Base-by-base conservation (phyloP, 2,113 vertebrate species). In the Dolichotis patagonum region DNA sequence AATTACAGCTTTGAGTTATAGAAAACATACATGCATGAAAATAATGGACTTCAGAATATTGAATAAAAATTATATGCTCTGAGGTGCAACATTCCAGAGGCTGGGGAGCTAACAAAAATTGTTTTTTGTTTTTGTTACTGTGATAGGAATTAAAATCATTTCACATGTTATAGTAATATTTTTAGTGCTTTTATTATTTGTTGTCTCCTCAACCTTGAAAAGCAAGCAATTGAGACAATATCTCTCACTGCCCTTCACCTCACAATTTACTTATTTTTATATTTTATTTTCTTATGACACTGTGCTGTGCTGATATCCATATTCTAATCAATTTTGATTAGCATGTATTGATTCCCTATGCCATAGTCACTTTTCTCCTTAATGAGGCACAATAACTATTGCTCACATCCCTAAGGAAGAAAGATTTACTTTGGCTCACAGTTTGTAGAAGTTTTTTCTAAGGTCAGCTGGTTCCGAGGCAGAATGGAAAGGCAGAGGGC, bases 1-100 rank as follows among this genome's bases (percentile, higher is more conserved):
- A 96, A 92, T 90, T 49, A 5, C 28, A 60, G 1, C 46, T 81
- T 88, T 97, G 49, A 85, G 43, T 85, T 75, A 85, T 43, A 82
- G n/a, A 93, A 90, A 17, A 19, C 12, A 85, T 69, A 49, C 5
- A 62, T 46, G 35, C 43, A 35, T 62, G 88, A 67, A n/a, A 35
- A 10, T 26, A 35, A 93, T n/a, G 3, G 4, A 26, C 2, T 82
- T 93, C 62, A 46, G 1, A 78, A 83, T 62, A 54, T 17, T 56
- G 17, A 93, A 78, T 2, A 28, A 88, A 91, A 90, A 85, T 43
- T 41, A 81, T 28, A 22, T 1, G 60, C 49, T 52, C 5, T 89
- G 63, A 35, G 6, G 5, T 8, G 3, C 22, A 81, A 58, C 28
- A 58, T 10, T 12, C 17, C 82, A 77, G 3, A 80, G 1, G 28